Base-by-base conservation (phyloP, 1,140 invertebrate genomes). In the Lasioglossum albipes region DNA sequence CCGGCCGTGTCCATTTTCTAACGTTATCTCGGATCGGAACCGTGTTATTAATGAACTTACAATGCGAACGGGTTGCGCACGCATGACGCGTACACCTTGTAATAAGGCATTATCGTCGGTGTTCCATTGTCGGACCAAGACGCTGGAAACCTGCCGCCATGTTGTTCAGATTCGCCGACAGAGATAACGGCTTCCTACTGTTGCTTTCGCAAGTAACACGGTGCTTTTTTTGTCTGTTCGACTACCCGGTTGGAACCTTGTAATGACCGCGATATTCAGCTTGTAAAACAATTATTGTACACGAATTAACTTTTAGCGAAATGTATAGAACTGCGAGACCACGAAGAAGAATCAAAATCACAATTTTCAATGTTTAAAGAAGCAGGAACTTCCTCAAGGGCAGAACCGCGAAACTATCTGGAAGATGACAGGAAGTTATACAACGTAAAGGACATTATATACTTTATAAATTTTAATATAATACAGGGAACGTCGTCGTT, bases 11-110 rank as follows among this genome's bases (percentile, higher is more conserved):
- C 61, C 69, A n/a, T 73, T 66, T 59, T 31, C 31, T n/a, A 57
- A 16, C 70, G 61, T 79, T 79, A 79, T 79, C 77, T 54, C 20
- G 7, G 70, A 79, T 79, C 77, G 61, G 7, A 4, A 6, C 9
- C 27, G 61, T 18, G 77, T 79, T 79, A 79, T 79, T 79, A 79
- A 79, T 66, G 77, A 73, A 65, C 36, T 66, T 22, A 18, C 36
- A 66, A 79, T 66, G 49, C 49, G 70, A 79, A 73, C 77, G 69
- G 70, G 16, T 66, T 73, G 77, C 27, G 27, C n/a, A 9, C 16
- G 18, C 70, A 7, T 36, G 70, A 74, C 77, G 52, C 36, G 36
- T 73, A 41, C 54, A 31, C 69, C 31, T 22, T 59, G 61, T 74
- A 79, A 79, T 74, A 74, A 79, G 77, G 45, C 52, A 79, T 66